Evolutionary conservation across 2,113 vertebrate genomes (phyloP).

Genomic region (Dinomys branickii): DNA sequence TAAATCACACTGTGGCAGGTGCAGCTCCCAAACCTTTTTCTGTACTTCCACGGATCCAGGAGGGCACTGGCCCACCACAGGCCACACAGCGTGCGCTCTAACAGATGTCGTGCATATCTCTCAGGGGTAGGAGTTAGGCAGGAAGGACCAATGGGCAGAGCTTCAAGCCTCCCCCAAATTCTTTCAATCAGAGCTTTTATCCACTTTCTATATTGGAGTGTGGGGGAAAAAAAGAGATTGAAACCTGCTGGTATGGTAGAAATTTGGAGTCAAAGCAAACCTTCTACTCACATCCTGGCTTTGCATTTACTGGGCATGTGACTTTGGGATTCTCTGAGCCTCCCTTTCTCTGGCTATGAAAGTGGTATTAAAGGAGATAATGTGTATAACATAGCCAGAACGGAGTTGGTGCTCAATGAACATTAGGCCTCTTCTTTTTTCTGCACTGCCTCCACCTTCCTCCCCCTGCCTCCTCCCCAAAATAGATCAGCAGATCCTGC

Average conservation of each 20-base stretch:
- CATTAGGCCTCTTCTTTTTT: not conserved
- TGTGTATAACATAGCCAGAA: not conserved
- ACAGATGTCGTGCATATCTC: not conserved
- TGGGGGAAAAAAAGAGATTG: not conserved
- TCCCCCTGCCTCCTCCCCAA: not conserved
- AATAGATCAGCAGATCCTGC: not conserved
- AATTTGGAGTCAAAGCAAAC: conserved; percentile 26
- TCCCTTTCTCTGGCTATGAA: not conserved
- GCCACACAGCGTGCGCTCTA: not conserved
- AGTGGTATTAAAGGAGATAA: not conserved
- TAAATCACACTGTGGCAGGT: not conserved
- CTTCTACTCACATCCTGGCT: not conserved
- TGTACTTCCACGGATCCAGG: not conserved
- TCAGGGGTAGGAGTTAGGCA: not conserved
- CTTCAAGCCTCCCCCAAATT: not conserved
- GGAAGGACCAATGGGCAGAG: not conserved
- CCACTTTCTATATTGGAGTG: not conserved
- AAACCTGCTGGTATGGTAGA: not conserved
- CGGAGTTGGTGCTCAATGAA: not conserved
- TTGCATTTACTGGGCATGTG: not conserved
- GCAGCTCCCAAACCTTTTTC: not conserved
- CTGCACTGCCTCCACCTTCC: not conserved
- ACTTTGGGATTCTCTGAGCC: not conserved
- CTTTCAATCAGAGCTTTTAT: not conserved
- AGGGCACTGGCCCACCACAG: not conserved